These are phyloP conservation scores for Salvelinus alpinus DNA, from an alignment of 2,113 vertebrate species.

Conservation along the genomic window DNA sequence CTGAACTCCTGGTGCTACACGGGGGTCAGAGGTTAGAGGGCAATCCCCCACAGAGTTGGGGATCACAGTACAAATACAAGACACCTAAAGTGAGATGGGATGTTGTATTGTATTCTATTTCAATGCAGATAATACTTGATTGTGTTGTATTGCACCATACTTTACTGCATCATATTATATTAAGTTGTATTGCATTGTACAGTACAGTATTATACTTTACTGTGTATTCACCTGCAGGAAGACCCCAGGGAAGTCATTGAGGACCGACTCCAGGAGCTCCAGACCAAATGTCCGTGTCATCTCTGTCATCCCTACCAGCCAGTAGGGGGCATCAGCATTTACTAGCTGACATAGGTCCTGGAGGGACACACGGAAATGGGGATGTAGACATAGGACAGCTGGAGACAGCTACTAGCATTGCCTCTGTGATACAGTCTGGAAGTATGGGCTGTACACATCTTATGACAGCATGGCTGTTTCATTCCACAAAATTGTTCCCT, in stretches of 20 bases:
- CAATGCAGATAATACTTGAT: neutral
- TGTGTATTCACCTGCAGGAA: conserved; percentile 85
- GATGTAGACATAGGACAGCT: conserved; percentile 31
- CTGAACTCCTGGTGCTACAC: conserved; percentile 95
- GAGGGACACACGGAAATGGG: conserved; percentile 15
- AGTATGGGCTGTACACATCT: neutral
- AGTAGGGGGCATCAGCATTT: conserved; percentile 97
- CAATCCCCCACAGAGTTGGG: neutral
- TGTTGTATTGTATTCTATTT: neutral
- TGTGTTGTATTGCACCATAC: neutral
- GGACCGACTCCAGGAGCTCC: conserved; percentile 95
- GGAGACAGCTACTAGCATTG: conserved; percentile 2
- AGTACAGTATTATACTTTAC: neutral
- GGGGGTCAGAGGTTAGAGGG: conserved; percentile 17
- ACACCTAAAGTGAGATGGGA: neutral
- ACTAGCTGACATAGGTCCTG: conserved; percentile 97
- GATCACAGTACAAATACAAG: neutral
- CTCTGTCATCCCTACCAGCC: conserved; percentile 98
- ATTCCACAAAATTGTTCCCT: too few relatives aligned
- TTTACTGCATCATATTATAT: too few relatives aligned
- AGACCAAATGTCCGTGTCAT: conserved; percentile 97
- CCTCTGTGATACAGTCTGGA: neutral
- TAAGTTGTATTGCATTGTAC: too few relatives aligned
- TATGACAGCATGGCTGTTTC: too few relatives aligned
- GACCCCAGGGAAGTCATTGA: conserved; percentile 95